Evolutionary conservation across 1,140 invertebrate genomes (phyloP).

Genomic region (Bombus cullumanus): DNA sequence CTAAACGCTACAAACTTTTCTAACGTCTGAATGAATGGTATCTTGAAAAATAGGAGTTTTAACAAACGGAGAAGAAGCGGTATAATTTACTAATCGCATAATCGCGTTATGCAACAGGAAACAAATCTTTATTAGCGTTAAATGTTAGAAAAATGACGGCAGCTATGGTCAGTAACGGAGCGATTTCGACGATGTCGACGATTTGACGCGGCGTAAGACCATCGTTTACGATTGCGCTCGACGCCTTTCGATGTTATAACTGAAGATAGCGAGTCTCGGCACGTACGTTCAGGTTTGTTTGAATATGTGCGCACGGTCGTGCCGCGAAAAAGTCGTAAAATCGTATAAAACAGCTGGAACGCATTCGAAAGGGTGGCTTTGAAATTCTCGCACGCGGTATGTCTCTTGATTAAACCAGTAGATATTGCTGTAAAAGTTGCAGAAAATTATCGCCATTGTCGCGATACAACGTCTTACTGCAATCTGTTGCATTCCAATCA

Average conservation of each 20-base stretch:
- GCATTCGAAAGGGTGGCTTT: not conserved
- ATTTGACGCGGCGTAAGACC: not conserved
- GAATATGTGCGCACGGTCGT: not conserved
- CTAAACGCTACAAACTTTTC: too few relatives aligned
- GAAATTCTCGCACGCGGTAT: not conserved
- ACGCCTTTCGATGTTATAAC: constrained; percentile 16
- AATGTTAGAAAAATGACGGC: not conserved
- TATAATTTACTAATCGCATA: too few relatives aligned
- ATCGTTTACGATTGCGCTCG: constrained; percentile 31
- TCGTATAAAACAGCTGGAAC: constrained; percentile 10
- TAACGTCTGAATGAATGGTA: too few relatives aligned
- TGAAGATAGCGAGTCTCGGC: not conserved
- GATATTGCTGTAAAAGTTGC: not conserved
- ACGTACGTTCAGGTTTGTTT: not conserved
- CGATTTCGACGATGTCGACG: not conserved
- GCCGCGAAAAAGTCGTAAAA: not conserved
- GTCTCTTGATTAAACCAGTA: constrained; percentile 12
- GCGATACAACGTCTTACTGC: not conserved
- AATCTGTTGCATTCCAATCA: constrained; percentile 17
- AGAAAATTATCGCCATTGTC: not conserved
- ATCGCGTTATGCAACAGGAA: too few relatives aligned
- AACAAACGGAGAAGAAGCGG: too few relatives aligned
- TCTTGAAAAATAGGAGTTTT: too few relatives aligned
- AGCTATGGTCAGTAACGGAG: not conserved
- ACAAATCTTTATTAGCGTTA: too few relatives aligned